Evolutionary conservation across 2,888 invertebrate species (phyloP).

Genomic region (Lithophane ornitopus): DNA sequence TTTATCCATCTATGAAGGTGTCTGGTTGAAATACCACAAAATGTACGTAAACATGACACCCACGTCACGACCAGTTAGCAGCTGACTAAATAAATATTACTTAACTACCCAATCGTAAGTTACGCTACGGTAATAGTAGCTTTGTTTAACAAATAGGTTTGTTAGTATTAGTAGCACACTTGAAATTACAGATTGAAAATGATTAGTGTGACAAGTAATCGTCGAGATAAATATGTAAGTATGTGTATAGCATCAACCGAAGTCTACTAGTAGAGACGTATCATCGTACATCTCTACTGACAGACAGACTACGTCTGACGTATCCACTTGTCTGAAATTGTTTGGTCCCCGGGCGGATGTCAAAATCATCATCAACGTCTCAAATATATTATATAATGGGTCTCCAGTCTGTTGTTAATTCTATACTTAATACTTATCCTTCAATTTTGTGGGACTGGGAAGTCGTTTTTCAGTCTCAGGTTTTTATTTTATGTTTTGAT

Average conservation of each 20-base stretch:
- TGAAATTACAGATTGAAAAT: slow-evolving; percentile 12
- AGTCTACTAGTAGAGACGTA: neutral
- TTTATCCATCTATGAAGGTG: neutral
- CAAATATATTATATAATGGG: neutral
- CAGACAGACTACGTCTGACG: too few species aligned
- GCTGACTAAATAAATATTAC: slow-evolving; percentile 58
- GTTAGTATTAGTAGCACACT: slow-evolving; percentile 1
- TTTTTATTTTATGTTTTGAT: neutral
- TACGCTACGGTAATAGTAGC: slow-evolving; percentile 22
- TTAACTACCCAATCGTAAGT: slow-evolving; percentile 45
- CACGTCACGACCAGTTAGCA: slow-evolving; percentile 54
- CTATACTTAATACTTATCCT: neutral
- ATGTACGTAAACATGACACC: slow-evolving; percentile 28
- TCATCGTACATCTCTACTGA: too few species aligned
- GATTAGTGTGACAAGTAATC: slow-evolving; percentile 13
- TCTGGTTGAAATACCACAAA: slow-evolving; percentile 11
- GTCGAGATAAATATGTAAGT: neutral
- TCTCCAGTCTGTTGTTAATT: neutral
- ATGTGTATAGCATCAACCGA: too few species aligned
- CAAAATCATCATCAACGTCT: neutral
- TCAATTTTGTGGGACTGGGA: neutral
- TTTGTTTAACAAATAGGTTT: slow-evolving; percentile 29
- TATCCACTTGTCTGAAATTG: neutral
- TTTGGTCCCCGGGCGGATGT: neutral
- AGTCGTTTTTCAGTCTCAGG: slow-evolving; percentile 1